Conservation (phyloP, 1,140 invertebrate genomes). For the Anastrepha ludens region DNA sequence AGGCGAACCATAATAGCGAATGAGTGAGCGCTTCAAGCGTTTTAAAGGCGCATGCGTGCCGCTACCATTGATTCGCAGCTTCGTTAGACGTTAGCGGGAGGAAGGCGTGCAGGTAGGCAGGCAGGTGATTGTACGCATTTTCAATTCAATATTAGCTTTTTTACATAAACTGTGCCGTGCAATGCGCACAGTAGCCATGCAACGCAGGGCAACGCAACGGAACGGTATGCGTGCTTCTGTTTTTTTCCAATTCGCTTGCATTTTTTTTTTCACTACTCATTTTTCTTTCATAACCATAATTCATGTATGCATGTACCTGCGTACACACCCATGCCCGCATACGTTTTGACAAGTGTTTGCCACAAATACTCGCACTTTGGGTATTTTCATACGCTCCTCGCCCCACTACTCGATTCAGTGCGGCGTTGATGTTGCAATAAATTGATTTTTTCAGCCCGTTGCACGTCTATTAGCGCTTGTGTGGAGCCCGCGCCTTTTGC, state of each 20-base stretch:
- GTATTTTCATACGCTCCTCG: background rate
- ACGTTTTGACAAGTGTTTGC: background rate
- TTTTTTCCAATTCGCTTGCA: background rate
- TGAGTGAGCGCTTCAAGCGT: constrained; percentile 36
- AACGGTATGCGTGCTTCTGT: background rate
- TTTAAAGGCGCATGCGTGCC: constrained; percentile 23
- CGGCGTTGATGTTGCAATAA: constrained; percentile 12
- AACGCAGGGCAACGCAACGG: constrained; percentile 30
- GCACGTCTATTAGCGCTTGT: background rate
- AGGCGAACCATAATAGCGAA: constrained; percentile 13
- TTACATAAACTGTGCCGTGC: background rate
- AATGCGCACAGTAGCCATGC: background rate
- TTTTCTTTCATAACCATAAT: constrained; percentile 45
- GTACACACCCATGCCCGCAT: background rate
- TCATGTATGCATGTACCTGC: background rate
- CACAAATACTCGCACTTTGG: background rate
- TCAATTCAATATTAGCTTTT: background rate
- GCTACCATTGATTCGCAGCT: background rate
- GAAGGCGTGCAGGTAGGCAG: background rate
- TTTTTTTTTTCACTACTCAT: background rate
- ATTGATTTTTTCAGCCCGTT: background rate
- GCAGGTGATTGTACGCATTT: background rate
- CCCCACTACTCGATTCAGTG: background rate
- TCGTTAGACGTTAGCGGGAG: background rate
- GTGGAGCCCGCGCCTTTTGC: background rate